Evolutionary conservation across 1,140 invertebrate genomes (phyloP), one percentile per base, ranked within the genome.

Genomic region (Drosophila erecta): DNA sequence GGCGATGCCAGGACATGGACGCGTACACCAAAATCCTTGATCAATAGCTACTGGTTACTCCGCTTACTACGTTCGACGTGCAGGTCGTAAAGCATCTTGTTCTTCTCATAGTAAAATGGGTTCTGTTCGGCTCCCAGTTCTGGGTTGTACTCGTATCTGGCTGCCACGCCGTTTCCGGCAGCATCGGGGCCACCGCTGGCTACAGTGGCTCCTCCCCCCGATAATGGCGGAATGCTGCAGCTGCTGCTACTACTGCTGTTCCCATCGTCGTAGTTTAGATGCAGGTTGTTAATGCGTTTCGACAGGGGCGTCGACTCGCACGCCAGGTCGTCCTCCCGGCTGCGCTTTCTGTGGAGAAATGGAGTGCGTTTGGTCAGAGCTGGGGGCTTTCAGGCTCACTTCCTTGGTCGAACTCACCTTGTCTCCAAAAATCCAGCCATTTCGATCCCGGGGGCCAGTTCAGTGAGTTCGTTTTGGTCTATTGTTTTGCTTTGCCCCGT

Each of bases 241-340:
- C 67, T 81, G 50, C 77, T 90, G 56, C 80, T 90, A 43, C 78
- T 90, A 69, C 75, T 85, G 40, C 86, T 90, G 24, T 89, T 90
- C 0, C 80, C 77, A 44, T 91, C 90, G 15, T 91, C 90, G 27
- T 86, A 85, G 51, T 81, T 91, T 17, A 92, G 65, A 62, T 92
- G 84, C 49, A 92, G 61, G 74, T 91, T 92, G 65, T 92, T 92
- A 14, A 92, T 92, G 40, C 91, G 85, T 53, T 92, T 92, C 4
- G 91, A 91, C 3, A 92, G 62, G 43, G 91, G 91, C 17, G 85
- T 81, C 7, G 90, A 90, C 17, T 92, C 91, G 50, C 87, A 92
- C 4, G 64, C 66, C 24, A 79, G 60, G 53, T 92, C 91, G 43
- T 92, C 91, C 66, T 92, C 91, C 37, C 91, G 78, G 70, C 90